Evolutionary conservation across 2,888 invertebrate species (phyloP).

Genomic region (Heteromurus nitidus): DNA sequence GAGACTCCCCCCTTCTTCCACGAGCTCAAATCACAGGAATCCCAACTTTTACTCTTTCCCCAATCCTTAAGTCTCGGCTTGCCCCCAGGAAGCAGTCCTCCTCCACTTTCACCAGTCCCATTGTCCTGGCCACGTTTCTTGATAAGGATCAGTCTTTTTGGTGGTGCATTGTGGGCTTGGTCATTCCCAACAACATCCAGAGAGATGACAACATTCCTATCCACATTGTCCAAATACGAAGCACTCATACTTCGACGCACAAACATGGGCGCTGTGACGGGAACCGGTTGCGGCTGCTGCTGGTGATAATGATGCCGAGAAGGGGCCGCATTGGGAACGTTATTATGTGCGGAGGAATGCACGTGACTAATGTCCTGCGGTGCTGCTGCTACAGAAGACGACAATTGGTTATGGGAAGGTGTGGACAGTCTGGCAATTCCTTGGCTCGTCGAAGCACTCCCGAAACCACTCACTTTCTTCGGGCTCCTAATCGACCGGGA

Average conservation of each 20-base stretch:
- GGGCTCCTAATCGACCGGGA: slow-evolving; percentile 68
- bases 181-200: slow-evolving; percentile 83
- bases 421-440: slow-evolving; percentile 32
- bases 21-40: slow-evolving; percentile 84
- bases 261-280: slow-evolving; percentile 68
- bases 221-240: slow-evolving; percentile 89
- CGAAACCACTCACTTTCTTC: slow-evolving; percentile 67
- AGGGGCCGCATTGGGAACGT: background rate
- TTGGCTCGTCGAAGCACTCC: slow-evolving; percentile 10
- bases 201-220: slow-evolving; percentile 64
- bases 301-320: slow-evolving; percentile 1
- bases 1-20: slow-evolving; percentile 65
- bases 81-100: slow-evolving; percentile 73
- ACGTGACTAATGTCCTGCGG: slow-evolving; percentile 22
- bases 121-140: slow-evolving; percentile 76
- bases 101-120: slow-evolving; percentile 73
- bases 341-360: slow-evolving; percentile 38
- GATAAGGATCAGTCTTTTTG: slow-evolving; percentile 85
- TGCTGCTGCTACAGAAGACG: slow-evolving; percentile 12
- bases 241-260: slow-evolving; percentile 86
- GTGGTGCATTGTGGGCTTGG: slow-evolving; percentile 84
- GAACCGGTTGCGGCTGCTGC: slow-evolving; percentile 41
- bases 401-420: slow-evolving; percentile 34
- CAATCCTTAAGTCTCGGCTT: slow-evolving; percentile 79
- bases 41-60: slow-evolving; percentile 88